These are phyloP conservation scores for Abscondita cerata DNA, from an alignment of 2,888 invertebrate genomes.

Conservation along the genomic window DNA sequence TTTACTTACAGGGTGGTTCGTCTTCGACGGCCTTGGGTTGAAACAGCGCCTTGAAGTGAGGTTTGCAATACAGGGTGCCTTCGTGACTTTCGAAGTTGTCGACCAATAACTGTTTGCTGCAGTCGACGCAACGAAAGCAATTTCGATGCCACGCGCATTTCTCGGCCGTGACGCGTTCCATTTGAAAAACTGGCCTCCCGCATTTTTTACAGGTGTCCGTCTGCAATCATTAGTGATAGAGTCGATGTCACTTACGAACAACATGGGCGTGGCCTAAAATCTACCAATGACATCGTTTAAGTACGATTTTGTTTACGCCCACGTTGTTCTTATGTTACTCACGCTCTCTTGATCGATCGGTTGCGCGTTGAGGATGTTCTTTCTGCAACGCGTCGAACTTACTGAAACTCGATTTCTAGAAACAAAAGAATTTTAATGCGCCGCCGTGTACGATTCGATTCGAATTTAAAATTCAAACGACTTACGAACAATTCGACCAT, in stretches of 20 bases:
- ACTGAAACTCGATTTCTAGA: conserved; percentile 76
- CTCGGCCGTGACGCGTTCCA: conserved; percentile 96
- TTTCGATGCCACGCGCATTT: conserved; percentile 90
- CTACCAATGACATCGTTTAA: no score
- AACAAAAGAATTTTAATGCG: conserved; percentile 36
- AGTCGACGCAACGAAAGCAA: conserved; percentile 93
- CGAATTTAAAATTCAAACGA: no score
- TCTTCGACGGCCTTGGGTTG: conserved; percentile 88
- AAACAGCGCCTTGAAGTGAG: conserved; percentile 92
- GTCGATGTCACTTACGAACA: no score
- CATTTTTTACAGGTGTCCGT: conserved; percentile 75
- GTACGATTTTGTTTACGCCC: no score
- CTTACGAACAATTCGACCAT: conserved; percentile 20
- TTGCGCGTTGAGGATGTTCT: conserved; percentile 70
- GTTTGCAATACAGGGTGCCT: conserved; percentile 88
- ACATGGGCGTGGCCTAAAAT: no score
- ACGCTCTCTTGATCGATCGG: conserved; percentile 74
- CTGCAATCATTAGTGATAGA: no score
- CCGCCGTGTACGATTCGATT: no score
- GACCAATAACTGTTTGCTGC: conserved; percentile 91
- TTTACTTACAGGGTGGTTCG: conserved; percentile 69
- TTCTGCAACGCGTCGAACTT: conserved; percentile 77
- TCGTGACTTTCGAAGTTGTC: conserved; percentile 94
- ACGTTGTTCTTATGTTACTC: no score
- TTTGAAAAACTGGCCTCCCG: conserved; percentile 90